Base-by-base conservation (phyloP, 2,113 vertebrate species). In the Calidris pygmaea region DNA sequence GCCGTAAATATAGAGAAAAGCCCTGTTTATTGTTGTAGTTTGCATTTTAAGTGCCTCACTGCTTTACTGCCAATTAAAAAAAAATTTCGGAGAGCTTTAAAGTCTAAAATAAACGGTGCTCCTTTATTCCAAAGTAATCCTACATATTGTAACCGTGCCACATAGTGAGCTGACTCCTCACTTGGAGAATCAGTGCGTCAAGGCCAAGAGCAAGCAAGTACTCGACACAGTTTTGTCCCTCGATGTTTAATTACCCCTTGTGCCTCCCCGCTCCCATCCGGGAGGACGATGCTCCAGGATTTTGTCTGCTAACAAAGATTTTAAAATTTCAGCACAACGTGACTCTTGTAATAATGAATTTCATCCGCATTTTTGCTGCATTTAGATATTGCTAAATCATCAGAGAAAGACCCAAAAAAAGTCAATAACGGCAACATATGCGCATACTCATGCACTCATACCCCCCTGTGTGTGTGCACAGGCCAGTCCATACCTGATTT, bases 11-110 rank as follows among this genome's bases (percentile, higher is more conserved):
- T 12, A 84, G 59, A 87, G 45, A 6, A 74, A 89, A 90, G 34
- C 30, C 32, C 41, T 7, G 6, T 27, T 92, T 83, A 77, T 52
- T 58, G 81, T 52, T 73, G 75, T 24, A 39, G 60, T 76, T 95
- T 92, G 48, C 77, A 95, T 87, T 87, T 87, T 67, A 94, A 96
- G 15, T 30, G 60, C 58, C 29, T 82, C 58, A 62, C 17, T 58
- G 7, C 20, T 89, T 94, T 66, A 73, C 18, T 85, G 45, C 20
- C 87, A 90, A 89, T 89, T 78, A 60, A 84, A 91, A 78, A 60
- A 66, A 76, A 60, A 75, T 4, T 55, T 10, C 34, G 4, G 26
- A 75, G 60, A 77, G 56, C 19, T 81, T 89, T 85, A 90, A 81
- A 86, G 84, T 37, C 43, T 35, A 65, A 92, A 78, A 91, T 52